Conservation (phyloP, 1,140 invertebrate species). For the Leptopilina boulardi region DNA sequence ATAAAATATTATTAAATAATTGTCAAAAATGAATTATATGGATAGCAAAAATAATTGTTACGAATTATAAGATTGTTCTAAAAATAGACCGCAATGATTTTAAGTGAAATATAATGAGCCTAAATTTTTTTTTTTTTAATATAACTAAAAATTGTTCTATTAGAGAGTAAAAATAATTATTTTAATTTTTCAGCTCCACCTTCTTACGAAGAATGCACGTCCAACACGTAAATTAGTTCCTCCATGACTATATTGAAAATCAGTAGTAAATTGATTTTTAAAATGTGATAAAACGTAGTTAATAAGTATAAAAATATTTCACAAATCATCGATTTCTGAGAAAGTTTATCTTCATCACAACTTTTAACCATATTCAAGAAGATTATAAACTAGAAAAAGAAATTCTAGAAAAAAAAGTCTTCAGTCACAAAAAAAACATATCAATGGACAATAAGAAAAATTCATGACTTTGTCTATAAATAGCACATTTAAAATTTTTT, state of each 20-base stretch:
- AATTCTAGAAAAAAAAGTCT: not conserved
- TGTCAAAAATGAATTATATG: too few relatives aligned
- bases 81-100: too few relatives aligned
- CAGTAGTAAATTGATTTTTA: not conserved
- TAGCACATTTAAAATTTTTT: not conserved
- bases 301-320: not conserved
- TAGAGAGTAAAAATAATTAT: not conserved
- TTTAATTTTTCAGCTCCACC: slow-evolving; percentile 53
- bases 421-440: slow-evolving; percentile 5
- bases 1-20: too few relatives aligned
- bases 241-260: not conserved
- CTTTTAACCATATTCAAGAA: not conserved
- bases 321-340: not conserved
- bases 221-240: not conserved
- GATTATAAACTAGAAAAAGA: not conserved
- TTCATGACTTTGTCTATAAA: not conserved
- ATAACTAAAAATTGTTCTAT: not conserved
- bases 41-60: too few relatives aligned
- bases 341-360: not conserved
- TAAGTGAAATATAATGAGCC: too few relatives aligned
- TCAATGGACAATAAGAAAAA: slow-evolving; percentile 17
- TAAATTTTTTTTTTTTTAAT: too few relatives aligned
- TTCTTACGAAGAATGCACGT: slow-evolving; percentile 56
- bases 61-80: too few relatives aligned
- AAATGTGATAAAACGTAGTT: slow-evolving; percentile 10